phyloP scores from a whole-genome alignment of 2,888 invertebrate genomes.

The Caenorhabditis sp. region DNA sequence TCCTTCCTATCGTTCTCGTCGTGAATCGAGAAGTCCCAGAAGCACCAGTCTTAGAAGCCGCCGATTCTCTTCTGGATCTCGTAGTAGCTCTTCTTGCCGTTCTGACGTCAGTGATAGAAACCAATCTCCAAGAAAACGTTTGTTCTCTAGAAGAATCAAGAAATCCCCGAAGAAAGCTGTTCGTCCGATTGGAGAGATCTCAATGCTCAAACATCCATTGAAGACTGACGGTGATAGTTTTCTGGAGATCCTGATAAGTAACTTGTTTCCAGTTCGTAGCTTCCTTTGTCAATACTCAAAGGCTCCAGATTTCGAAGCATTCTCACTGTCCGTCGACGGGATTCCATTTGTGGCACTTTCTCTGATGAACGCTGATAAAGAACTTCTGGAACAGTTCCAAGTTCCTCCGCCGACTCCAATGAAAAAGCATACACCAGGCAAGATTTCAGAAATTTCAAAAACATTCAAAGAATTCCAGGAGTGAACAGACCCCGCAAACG shows the following conservation, averaged over 20 bases:
- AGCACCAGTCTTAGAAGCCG: background rate
- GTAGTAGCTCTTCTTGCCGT: background rate
- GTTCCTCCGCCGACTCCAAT: conserved; percentile 26
- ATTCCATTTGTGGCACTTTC: conserved; percentile 9
- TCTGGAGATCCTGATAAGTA: background rate
- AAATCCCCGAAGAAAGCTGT: conserved; percentile 2
- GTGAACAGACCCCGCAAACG: conserved; percentile 32
- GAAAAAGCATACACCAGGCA: conserved; percentile 33
- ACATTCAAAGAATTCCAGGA: conserved; percentile 23
- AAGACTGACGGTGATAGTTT: background rate
- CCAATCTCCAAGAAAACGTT: background rate
- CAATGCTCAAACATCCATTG: background rate
- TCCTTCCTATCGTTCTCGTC: background rate
- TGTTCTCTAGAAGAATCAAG: background rate
- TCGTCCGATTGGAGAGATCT: background rate
- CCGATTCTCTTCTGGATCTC: conserved; percentile 7
- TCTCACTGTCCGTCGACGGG: background rate
- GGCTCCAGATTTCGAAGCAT: background rate
- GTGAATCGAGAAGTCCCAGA: background rate
- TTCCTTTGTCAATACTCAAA: background rate
- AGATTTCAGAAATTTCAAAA: background rate
- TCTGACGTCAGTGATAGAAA: background rate
- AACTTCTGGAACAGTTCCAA: background rate
- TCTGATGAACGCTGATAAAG: background rate
- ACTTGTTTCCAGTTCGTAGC: background rate